These are phyloP conservation scores for Menidia beryllina DNA, from an alignment of 2,113 vertebrate genomes.

Conservation along the genomic window DNA sequence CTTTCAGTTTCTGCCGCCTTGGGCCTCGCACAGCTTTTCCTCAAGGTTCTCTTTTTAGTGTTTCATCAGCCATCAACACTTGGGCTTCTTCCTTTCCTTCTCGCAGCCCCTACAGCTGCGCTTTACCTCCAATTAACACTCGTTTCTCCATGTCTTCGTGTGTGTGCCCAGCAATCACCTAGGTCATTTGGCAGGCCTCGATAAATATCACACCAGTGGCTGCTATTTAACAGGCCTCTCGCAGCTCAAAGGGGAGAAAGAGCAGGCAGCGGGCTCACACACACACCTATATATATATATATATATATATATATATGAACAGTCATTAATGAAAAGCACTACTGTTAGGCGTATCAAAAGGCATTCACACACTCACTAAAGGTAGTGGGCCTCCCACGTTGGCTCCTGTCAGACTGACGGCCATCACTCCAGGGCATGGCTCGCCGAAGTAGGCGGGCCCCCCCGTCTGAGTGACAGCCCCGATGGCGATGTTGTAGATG, in stretches of 20 bases:
- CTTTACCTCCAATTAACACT: constrained; percentile 85
- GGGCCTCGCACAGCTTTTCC: constrained; percentile 30
- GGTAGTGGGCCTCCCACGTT: constrained; percentile 51
- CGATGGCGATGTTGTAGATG: constrained; percentile 70
- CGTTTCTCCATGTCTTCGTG: constrained; percentile 48
- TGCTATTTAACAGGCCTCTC: constrained; percentile 74
- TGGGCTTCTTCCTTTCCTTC: constrained; percentile 59
- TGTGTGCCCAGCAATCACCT: constrained; percentile 59
- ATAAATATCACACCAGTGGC: constrained; percentile 79
- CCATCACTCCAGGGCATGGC: constrained; percentile 75
- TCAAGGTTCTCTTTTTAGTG: constrained; percentile 57
- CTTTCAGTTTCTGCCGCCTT: constrained; percentile 48
- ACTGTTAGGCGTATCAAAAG: constrained; percentile 50
- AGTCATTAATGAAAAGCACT: constrained; percentile 62
- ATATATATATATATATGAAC: constrained; percentile 5
- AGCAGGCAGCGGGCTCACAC: constrained; percentile 34
- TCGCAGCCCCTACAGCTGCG: constrained; percentile 59
- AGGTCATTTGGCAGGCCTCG: constrained; percentile 73
- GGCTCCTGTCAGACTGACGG: constrained; percentile 71
- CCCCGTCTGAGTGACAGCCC: constrained; percentile 67
- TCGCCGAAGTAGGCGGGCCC: constrained; percentile 71
- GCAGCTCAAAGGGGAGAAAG: constrained; percentile 64
- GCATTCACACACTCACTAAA: constrained; percentile 68
- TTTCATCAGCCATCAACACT: constrained; percentile 77
- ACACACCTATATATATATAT: constrained; percentile 26